Base-by-base conservation (phyloP, 2,888 invertebrate species). In the Drosophila gaucha region DNA sequence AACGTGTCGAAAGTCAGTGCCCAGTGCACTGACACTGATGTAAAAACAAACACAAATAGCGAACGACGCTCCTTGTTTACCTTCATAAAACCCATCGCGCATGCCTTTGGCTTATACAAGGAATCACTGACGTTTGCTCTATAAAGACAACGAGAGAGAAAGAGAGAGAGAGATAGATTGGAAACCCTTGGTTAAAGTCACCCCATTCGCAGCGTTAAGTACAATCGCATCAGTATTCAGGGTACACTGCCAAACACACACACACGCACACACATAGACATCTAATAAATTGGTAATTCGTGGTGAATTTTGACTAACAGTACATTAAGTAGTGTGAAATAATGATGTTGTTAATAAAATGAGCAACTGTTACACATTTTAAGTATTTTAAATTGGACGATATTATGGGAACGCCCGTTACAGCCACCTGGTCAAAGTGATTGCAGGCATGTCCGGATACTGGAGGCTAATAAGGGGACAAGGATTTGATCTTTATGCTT, bases 1-100 rank as follows among this genome's bases (percentile, higher is more conserved):
- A 90, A 89, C 90, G 90, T 90, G 90, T 90, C 90, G 46, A 90
- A 90, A 90, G 90, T 90, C 90, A 90, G 87, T 78, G 74, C 90
- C 88, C 78, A 89, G 73, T 66, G 78, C 79, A 77, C 74, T 82
- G 85, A 84, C 88, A 86, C 76, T 77, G 83, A 83, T 68, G 88
- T 78, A 84, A 85, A 84, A 75, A 86, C 79, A 83, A 83, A 84
- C 75, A 84, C 71, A 88, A 88, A 84, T 80, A 86, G 51, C 71
- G 75, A 76, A 49, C 84, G 88, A 65, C 58, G 88, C 64, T 80
- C 84, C 68, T 76, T 88, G 86, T 84, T 84, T 88, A 73, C 80
- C 73, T 80, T 83, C 60, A 69, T 80, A 77, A 87, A 86, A 77
- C 59, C 64, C 63, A 69, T 20, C 47, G 46, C 44, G 69, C 33